phyloP scores from a whole-genome alignment of 2,113 vertebrate species.

The Phylloscopus whistleri region DNA sequence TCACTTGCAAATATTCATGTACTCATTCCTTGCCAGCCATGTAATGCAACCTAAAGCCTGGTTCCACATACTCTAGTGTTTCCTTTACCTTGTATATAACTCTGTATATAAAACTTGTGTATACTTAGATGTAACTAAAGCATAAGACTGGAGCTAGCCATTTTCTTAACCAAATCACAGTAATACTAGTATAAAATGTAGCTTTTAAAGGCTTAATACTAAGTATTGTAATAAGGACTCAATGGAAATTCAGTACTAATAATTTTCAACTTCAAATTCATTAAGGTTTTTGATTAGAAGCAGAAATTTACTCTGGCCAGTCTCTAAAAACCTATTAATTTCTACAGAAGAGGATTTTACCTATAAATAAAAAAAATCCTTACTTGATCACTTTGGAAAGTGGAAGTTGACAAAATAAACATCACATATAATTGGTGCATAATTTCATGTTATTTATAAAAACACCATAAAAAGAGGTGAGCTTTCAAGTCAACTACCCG shows the following conservation, averaged over 20 bases:
- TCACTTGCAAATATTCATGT: neutral
- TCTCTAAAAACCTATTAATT: neutral
- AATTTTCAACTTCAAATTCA: neutral
- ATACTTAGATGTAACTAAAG: neutral
- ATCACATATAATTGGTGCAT: neutral
- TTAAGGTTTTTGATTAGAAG: neutral
- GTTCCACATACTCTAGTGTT: neutral
- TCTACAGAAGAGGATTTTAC: neutral
- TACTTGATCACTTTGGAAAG: neutral
- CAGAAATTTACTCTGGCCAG: neutral
- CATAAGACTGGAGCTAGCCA: neutral
- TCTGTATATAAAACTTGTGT: neutral
- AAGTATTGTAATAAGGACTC: neutral
- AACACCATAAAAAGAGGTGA: neutral
- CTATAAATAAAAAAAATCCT: neutral
- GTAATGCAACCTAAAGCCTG: neutral
- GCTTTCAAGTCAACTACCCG: neutral
- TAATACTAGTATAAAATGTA: neutral
- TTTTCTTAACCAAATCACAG: neutral
- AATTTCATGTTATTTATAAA: conserved; percentile 39
- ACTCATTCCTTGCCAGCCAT: neutral
- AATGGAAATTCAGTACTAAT: neutral
- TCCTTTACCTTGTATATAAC: neutral
- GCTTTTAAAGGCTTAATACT: neutral
- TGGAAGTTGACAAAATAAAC: conserved; percentile 50